Base-by-base conservation (phyloP, 53 echinoderm and acorn worm genomes). In the Holothuria leucospilota region DNA sequence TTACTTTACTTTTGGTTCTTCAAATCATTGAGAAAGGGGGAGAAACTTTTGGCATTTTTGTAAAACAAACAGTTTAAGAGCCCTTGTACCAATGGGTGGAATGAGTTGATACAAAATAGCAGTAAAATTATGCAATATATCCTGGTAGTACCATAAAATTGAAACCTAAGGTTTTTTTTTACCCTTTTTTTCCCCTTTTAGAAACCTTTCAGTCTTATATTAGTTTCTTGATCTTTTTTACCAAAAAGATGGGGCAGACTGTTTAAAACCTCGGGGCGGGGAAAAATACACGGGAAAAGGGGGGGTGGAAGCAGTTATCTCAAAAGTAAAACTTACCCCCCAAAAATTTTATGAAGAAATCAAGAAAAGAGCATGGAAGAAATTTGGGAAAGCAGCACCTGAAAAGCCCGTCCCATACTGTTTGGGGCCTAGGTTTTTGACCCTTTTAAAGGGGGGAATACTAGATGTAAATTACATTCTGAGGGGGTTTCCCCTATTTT, bases 141-240 rank as follows among this genome's bases (percentile, higher is more conserved):
- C 0, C 46, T 46, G 46, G 34, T 34, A 2, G 3, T 34, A 34
- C 34, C 46, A 46, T 46, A 46, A 0, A 46, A 46, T 2, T 46
- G 4, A 0, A 46, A 7, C n/a, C 7, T 2, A 34, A 34, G 0
- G 46, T n/a, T n/a, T n/a, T 46, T 67, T 68, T 14, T 87, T 13
- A 26, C 70, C 20, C 74, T 72, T 85, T 51, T 59, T 30, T 62
- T n/a, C n/a, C 30, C 34, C 21, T 66, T 73, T 15, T 77, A 96
- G 99, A 85, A 78, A 86, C 59, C 71, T 85, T 26, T 93, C 95
- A 42, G 38, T 95, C 6, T n/a, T n/a, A 88, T 98, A 53, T 85
- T 98, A 1, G 89, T n/a, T 98, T 6, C 79, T 98, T 59, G 99
- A 98, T 71, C 87, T 98, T 21, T 98, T 95, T 59, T 92, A 95